A percentile compares a stretch with the other conserved stretches of the same genome.
Evolutionary conservation across 2,113 vertebrate genomes (phyloP).

Genomic region (Heteronetta atricapilla): DNA sequence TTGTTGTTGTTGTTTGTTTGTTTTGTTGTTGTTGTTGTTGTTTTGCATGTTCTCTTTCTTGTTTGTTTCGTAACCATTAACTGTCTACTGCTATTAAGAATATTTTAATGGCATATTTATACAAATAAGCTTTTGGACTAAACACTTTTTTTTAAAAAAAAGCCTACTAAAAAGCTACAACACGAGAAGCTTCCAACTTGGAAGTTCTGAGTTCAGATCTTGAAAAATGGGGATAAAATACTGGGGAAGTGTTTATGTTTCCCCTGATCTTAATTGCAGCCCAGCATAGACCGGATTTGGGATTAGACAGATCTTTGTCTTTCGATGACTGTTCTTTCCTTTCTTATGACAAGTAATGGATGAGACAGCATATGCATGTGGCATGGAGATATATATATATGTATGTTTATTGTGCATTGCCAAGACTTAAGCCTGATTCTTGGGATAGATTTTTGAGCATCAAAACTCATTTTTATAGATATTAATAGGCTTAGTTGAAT

Average conservation of each 20-base stretch:
- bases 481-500: slow-evolving; percentile 48
- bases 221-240: not conserved
- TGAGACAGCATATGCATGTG: not conserved
- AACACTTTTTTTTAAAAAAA: too few species aligned
- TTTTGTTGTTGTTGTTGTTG: too few species aligned
- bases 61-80: not conserved
- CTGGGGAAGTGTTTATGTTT: not conserved
- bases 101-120: not conserved
- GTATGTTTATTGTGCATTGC: not conserved
- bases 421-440: not conserved
- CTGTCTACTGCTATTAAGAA: not conserved
- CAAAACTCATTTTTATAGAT: slow-evolving; percentile 12
- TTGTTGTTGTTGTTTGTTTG: too few species aligned
- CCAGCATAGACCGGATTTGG: not conserved
- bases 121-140: not conserved
- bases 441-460: slow-evolving; percentile 20
- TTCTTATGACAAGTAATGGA: not conserved
- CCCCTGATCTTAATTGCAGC: not conserved
- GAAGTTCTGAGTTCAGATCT: not conserved
- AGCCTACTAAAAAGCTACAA: too few species aligned
- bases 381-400: not conserved
- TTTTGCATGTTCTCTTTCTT: too few species aligned
- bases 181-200: not conserved
- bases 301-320: not conserved
- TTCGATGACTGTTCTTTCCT: not conserved